A percentile compares a stretch with the other conserved stretches of the same genome.
Evolutionary conservation across 2,888 invertebrate species (phyloP).

Genomic region (Orthonychiurus folsomi): DNA sequence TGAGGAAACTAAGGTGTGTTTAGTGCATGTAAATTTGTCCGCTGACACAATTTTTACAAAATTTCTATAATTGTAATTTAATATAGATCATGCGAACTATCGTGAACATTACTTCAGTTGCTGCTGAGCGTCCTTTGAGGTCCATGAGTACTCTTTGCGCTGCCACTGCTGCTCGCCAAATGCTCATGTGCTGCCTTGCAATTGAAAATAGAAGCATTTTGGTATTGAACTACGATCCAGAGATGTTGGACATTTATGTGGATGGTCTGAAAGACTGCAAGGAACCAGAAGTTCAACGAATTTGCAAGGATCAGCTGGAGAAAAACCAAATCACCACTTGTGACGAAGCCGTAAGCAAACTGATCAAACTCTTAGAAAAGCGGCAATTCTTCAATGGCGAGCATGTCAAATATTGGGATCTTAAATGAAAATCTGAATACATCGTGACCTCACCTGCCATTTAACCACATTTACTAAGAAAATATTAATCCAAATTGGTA

Average conservation of each 20-base stretch:
- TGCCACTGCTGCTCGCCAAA: neutral
- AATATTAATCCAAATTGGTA: too few relatives aligned
- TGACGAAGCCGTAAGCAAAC: neutral
- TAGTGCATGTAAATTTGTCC: too few relatives aligned
- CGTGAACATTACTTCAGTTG: neutral
- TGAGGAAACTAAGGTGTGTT: too few relatives aligned
- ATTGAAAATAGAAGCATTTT: neutral
- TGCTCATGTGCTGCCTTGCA: neutral
- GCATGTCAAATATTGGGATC: too few relatives aligned
- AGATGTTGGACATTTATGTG: neutral
- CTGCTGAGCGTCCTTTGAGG: neutral
- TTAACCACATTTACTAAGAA: too few relatives aligned
- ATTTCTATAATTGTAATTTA: too few relatives aligned
- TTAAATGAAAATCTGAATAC: too few relatives aligned
- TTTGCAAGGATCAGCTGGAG: too few relatives aligned
- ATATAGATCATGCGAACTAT: constrained; percentile 2
- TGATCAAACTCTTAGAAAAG: neutral
- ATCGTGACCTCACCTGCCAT: too few relatives aligned
- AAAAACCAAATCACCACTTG: too few relatives aligned
- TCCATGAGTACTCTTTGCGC: neutral
- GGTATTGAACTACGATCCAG: constrained; percentile 1
- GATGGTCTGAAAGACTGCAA: neutral
- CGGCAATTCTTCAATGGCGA: constrained; percentile 2
- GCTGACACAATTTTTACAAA: too few relatives aligned
- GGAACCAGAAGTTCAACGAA: neutral